Base-by-base conservation (phyloP, 2,888 invertebrate species). In the Caenorhabditis plicata region DNA sequence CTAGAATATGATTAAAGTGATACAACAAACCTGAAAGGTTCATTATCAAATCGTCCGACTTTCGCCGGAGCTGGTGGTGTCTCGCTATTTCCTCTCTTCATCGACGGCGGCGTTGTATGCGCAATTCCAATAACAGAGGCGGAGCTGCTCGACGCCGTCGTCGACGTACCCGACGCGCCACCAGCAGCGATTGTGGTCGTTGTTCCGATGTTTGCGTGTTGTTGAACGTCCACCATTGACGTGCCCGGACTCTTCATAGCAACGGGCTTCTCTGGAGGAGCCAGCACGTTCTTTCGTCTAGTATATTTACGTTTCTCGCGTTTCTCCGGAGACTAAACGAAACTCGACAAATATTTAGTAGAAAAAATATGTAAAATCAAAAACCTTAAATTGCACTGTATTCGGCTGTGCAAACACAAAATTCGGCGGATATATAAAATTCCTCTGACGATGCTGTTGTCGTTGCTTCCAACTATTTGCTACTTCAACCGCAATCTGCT, bases 181-280 rank as follows among this genome's bases (percentile, higher is more conserved):
- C 20, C 22, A 7, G 29, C 7, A n/a, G 44, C 29, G 15, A 32
- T 19, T 22, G 25, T 22, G 9, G 27, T 8, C 23, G 33, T 22
- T 26, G 35, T 27, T 15, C 15, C 17, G n/a, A 11, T 9, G 15
- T 5, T 23, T 20, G n/a, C 4, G 2, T 15, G 22, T 19, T 42
- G 25, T 19, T 47, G 47, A 22, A 31, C 44, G 31, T 54, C 54
- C 54, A 54, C 43, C 13, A 45, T 36, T 22, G 53, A 27, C 3
- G 44, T 43, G 26, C 60, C 60, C 4, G 60, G 60, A n/a, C 53
- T 53, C 31, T 58, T 58, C 53, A 50, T 52, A 31, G 44, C 44
- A 15, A 4, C 13, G 20, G 31, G 4, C 4, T n/a, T n/a, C n/a
- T 5, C 20, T 8, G 50, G 19, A 17, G 35, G 7, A 4, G 40